Conservation (phyloP, 2,797 vertebrate species). For the Mus minutoides region DNA sequence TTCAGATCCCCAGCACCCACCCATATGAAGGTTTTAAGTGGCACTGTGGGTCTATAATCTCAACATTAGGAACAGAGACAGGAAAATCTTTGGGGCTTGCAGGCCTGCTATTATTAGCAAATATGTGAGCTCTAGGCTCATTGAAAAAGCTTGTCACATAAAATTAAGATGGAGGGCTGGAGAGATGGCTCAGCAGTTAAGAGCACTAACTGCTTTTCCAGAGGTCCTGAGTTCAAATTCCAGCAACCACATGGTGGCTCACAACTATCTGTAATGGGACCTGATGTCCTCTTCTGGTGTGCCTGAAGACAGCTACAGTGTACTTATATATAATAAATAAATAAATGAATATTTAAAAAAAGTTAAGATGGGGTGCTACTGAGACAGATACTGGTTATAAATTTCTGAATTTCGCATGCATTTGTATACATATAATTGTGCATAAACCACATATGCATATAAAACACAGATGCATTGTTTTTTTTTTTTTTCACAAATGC, state of each 20-base stretch:
- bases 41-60: neutral
- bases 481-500: no score
- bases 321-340: no score
- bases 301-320: no score
- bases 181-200: no score
- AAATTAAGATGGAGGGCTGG: neutral
- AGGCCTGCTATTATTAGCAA: neutral
- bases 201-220: no score
- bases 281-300: no score
- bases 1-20: neutral
- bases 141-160: neutral
- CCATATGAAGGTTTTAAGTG: neutral
- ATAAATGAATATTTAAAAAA: neutral
- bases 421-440: neutral
- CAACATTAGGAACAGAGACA: neutral
- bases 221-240: no score
- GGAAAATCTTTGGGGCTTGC: neutral
- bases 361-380: neutral
- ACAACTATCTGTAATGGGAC: no score
- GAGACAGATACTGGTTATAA: neutral
- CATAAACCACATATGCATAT: neutral
- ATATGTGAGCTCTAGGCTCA: neutral
- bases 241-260: no score
- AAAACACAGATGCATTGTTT: neutral
- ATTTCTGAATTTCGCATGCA: neutral